Percentiles rank a stretch among this genome's conserved stretches.
These are phyloP conservation scores for Asarcornis scutulata DNA, from an alignment of 2,113 vertebrate genomes.

Conservation along the genomic window DNA sequence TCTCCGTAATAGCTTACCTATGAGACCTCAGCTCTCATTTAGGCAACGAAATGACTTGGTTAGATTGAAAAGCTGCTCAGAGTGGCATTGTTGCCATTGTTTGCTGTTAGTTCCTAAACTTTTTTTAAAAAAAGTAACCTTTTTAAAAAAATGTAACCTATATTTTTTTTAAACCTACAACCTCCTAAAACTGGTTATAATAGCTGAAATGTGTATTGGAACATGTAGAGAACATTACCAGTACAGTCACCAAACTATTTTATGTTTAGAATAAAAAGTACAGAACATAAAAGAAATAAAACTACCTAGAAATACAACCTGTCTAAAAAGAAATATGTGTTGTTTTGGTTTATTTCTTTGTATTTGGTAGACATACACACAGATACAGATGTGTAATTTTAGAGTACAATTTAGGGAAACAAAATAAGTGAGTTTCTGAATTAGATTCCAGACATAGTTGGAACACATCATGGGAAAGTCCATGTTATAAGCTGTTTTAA, in stretches of 20 bases:
- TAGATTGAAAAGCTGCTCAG: neutral
- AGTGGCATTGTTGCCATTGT: neutral
- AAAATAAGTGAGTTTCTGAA: neutral
- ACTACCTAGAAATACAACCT: neutral
- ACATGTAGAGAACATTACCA: neutral
- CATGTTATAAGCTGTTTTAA: neutral
- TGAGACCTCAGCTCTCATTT: neutral
- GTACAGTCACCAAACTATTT: neutral
- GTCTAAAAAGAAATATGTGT: fast-evolving
- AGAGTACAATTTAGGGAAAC: neutral
- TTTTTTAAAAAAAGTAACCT: neutral
- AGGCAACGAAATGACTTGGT: neutral
- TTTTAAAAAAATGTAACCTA: neutral
- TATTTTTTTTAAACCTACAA: neutral
- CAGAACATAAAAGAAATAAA: neutral
- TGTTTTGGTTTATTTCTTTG: neutral
- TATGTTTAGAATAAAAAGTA: neutral
- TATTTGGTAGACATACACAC: neutral
- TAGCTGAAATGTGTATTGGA: neutral
- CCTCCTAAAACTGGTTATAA: neutral
- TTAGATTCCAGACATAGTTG: neutral
- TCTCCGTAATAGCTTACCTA: neutral
- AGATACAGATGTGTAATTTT: fast-evolving
- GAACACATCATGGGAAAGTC: neutral
- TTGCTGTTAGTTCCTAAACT: neutral